Base-by-base conservation (phyloP, 2,888 invertebrate genomes). In the Ophion costatus region DNA sequence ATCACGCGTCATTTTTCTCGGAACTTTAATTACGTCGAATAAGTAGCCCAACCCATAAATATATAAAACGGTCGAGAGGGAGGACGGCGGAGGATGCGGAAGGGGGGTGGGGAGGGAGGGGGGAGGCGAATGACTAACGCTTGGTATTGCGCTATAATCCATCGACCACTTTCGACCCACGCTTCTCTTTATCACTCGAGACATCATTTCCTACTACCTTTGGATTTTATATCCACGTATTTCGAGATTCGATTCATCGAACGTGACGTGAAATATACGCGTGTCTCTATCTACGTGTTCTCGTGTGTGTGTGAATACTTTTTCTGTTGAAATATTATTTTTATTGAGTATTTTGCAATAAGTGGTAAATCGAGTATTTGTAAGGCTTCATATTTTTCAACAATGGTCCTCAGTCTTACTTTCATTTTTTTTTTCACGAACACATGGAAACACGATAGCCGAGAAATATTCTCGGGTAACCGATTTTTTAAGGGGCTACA, bases 11-110 rank as follows among this genome's bases (percentile, higher is more conserved):
- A 91, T 90, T 90, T 91, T 92, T 90, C 91, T 88, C 88, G 89
- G 91, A 92, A 91, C 90, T 80, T 90, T 90, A 89, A 92, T 92
- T 91, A 90, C 91, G 89, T 89, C 89, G 89, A 91, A 90, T 90
- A 90, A 80, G 89, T 91, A 90, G 91, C 91, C 90, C 91, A 92
- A 91, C 91, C 91, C 91, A 92, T 92, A 90, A 92, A 92, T 64
- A 74, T 74, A 74, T 91, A 91, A 92, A 91, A 89, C 90, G 89
- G 86, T 83, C 85, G 89, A 74, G 61, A 42, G 63, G 51, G 42
- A 67, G 22, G 20, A 91, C 91, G 91, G 89, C 89, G 89, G 86
- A 80, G 85, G 88, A 91, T 91, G 89, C 89, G 89, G 86, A 80
- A 85, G 88, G 45, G 67, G 88, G 87, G 88, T 88, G 88, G 88